Base-by-base conservation (phyloP, 2,888 invertebrate species). In the Brachypalpus laphriformis region DNA sequence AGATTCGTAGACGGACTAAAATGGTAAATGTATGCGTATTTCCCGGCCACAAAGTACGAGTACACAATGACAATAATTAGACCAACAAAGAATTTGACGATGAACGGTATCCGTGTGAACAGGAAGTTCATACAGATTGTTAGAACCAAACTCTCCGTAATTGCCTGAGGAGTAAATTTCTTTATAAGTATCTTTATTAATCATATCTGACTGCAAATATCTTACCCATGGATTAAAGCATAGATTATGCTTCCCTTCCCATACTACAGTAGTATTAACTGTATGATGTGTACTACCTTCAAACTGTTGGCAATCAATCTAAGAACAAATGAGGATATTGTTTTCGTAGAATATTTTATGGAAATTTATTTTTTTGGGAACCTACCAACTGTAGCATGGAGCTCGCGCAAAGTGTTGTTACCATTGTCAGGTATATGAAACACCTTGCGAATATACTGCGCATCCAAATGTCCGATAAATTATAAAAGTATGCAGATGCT, bases 91-190 rank as follows among this genome's bases (percentile, higher is more conserved):
- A 97, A 94, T 93, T 98, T 98, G 61, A 98, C 92, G 87, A 96
- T 93, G 89, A 96, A 96, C 87, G 97, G 96, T 22, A 98, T 95
- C 88, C 97, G 94, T 66, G 98, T 94, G 91, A 98, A 98, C 6
- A 97, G 92, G 88, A 97, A 97, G 87, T 95, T 95, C 89, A 96
- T 94, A 16, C 94, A 92, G 78, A 94, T 91, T 0, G 93, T 92
- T 70, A 94, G 88, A n/a, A 93, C 92, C 83, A 93, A 92, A 87
- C 93, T 93, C 88, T 93, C 93, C 1, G 94, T 93, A 65, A 94
- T 93, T 1, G 91, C 91, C 92, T 92, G 61, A 0, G 40, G 37
- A 56, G 4, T 22, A 11, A 1, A 11, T 14, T 31, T 2, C 31
- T 45, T 14, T 6, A 18, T 22, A 22, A 28, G 28, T 31, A 14